Evolutionary conservation across 1,140 invertebrate species (phyloP).

Genomic region (Cyrtorhinus lividipennis): DNA sequence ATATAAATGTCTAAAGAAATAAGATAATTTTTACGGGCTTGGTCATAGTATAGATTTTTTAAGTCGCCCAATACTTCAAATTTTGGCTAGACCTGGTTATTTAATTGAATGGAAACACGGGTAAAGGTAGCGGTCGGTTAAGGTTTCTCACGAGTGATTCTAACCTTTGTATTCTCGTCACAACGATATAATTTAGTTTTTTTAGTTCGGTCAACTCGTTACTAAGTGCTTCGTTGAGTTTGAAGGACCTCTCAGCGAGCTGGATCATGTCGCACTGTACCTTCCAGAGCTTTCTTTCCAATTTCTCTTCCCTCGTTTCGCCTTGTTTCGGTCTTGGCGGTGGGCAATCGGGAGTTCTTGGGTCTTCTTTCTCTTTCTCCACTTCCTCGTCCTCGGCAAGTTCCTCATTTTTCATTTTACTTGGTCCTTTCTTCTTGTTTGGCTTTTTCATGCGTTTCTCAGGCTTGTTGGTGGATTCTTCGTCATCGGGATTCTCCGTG

Average conservation of each 20-base stretch:
- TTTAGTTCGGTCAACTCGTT: constrained; percentile 16
- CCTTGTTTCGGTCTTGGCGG: neutral
- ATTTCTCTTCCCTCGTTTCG: constrained; percentile 5
- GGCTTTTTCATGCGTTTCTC: neutral
- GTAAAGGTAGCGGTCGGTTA: constrained; percentile 1
- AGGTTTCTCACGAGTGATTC: constrained; percentile 15
- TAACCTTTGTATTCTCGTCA: constrained; percentile 15
- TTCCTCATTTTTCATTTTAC: neutral
- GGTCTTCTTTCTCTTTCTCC: neutral
- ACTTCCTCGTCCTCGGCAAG: neutral
- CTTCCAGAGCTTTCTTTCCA: constrained; percentile 8
- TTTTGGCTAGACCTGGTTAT: too few species aligned
- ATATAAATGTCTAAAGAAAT: too few species aligned
- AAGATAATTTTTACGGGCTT: too few species aligned
- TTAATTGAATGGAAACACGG: too few species aligned
- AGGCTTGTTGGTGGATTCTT: neutral
- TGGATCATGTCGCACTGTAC: constrained; percentile 16
- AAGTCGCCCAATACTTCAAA: too few species aligned
- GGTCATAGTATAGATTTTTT: too few species aligned
- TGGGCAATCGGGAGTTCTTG: neutral
- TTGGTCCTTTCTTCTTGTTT: neutral
- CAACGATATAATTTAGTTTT: constrained; percentile 18
- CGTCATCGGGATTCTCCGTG: neutral
- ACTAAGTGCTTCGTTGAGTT: constrained; percentile 11
- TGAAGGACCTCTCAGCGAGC: neutral